These are phyloP conservation scores for Apodemus speciosus DNA, from an alignment of 2,113 vertebrate species.

Conservation along the genomic window DNA sequence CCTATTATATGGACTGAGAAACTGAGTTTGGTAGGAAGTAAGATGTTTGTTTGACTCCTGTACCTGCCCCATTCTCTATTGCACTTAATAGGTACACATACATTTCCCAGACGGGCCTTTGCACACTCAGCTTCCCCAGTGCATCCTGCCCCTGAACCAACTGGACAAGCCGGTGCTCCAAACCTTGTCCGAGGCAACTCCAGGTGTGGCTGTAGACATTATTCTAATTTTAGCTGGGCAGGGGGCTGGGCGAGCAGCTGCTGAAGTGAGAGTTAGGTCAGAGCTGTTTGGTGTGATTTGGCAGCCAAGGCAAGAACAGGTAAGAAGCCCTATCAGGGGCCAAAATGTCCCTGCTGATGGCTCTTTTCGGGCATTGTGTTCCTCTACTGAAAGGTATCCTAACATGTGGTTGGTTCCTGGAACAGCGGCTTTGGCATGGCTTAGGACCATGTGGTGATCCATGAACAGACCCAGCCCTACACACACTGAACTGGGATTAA, in stretches of 20 bases:
- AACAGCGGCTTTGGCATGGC: background rate
- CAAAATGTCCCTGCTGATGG: background rate
- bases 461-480: background rate
- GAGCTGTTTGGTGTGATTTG: slow-evolving; percentile 18
- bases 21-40: background rate
- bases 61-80: too few relatives aligned
- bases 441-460: background rate
- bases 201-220: slow-evolving; percentile 47
- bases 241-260: background rate
- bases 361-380: background rate
- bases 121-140: background rate
- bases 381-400: background rate
- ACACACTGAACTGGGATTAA: background rate
- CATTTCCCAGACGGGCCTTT: slow-evolving; percentile 3
- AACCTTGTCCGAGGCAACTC: slow-evolving; percentile 24
- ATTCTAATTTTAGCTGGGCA: background rate
- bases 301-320: background rate
- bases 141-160: background rate
- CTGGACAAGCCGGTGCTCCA: background rate
- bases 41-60: background rate
- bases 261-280: background rate
- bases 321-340: background rate
- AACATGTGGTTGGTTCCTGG: background rate
- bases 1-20: slow-evolving; percentile 13
- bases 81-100: background rate